Base-by-base conservation (phyloP, 2,888 invertebrate species). In the Hipparchia semele region DNA sequence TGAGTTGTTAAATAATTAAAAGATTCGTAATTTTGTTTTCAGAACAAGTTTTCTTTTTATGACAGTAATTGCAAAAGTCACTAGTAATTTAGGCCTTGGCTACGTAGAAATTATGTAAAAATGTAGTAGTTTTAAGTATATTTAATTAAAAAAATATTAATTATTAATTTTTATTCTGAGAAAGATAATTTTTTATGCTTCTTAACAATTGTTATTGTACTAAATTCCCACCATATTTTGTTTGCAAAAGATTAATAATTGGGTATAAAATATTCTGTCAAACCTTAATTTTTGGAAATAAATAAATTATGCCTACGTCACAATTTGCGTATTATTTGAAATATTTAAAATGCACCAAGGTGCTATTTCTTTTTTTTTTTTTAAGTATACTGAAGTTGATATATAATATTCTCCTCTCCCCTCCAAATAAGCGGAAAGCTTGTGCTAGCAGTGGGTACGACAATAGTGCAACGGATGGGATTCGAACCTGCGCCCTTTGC, bases 91-190 rank as follows among this genome's bases (percentile, higher is more conserved):
- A 65, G 12, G 65, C 65, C 53, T 51, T 12, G 49, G 3, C 49
- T 53, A 39, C 5, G 53, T 65, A 65, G 65, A 33, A 7, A 10
- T 23, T 33, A 64, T 5, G 23, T 64, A 51, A 49, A 51, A 64
- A 49, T 65, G 65, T 65, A 65, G 65, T 33, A 65, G 65, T 33
- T 65, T 7, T 65, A 65, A 65, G 65, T 65, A 33, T 65, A 65
- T 33, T 65, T 65, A 65, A 53, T 23, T 65, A 0, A 39, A 61
- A 53, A 12, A 62, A 7, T 49, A 65, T 65, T 10, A 53, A 65
- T 58, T 58, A 58, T 58, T 53, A 33, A 53, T 65, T 65, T 33
- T 65, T 23, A 23, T 6, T 39, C 60, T 61, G 59, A 9, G 33
- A 9, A 61, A 6, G 60, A 45, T 8, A 13, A 23, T 58, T 58